Evolutionary conservation across 2,113 vertebrate genomes (phyloP).

Genomic region (Falco punctatus): DNA sequence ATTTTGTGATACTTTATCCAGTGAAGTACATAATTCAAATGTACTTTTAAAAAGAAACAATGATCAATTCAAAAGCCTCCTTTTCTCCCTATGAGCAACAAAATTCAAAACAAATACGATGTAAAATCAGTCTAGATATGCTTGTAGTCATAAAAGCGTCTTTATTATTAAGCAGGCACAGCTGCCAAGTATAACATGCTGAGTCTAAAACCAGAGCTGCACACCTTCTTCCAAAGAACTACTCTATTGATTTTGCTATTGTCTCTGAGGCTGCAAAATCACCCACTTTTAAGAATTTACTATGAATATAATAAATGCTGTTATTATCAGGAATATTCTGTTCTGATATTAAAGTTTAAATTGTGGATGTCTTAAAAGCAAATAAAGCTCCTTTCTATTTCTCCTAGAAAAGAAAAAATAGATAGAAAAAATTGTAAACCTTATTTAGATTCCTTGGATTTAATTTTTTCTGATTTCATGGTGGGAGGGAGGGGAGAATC

Average conservation of each 20-base stretch:
- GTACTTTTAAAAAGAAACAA: not conserved
- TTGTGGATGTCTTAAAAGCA: constrained; percentile 3
- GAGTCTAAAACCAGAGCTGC: not conserved
- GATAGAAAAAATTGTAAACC: not conserved
- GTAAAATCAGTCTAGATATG: not conserved
- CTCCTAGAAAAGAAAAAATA: not conserved
- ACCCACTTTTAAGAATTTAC: not conserved
- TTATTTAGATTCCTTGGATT: constrained; percentile 43
- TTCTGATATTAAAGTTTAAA: constrained; percentile 6
- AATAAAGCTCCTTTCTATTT: not conserved
- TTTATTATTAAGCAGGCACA: not conserved
- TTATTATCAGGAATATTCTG: not conserved
- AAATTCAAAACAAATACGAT: not conserved
- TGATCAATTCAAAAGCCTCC: not conserved
- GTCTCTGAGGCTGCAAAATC: not conserved
- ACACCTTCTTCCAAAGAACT: not conserved
- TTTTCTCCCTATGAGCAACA: not conserved
- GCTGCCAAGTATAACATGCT: not conserved
- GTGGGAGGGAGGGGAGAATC: constrained; percentile 13
- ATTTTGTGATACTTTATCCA: not conserved
- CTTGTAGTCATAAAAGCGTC: not conserved
- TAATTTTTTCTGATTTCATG: constrained; percentile 74
- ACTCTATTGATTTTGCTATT: not conserved
- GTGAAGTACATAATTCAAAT: not conserved
- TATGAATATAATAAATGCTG: not conserved